These are phyloP conservation scores for Caenorhabditis brenneri DNA, from an alignment of 1,140 invertebrate species.

Conservation along the genomic window DNA sequence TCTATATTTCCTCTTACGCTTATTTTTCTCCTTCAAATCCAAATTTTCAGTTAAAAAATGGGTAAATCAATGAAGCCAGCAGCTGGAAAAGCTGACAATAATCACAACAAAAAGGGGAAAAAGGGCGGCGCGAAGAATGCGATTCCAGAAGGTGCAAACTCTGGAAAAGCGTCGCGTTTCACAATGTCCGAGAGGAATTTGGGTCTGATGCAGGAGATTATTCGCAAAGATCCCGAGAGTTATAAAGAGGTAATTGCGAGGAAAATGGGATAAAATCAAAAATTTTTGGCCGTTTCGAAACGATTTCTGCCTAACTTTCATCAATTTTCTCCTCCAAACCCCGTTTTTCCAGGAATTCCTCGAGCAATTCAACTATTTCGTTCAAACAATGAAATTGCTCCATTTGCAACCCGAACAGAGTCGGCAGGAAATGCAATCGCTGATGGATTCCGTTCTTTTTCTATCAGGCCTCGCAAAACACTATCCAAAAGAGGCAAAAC, in stretches of 20 bases:
- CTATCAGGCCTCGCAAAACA: conserved; percentile 47
- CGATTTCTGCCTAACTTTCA: background rate
- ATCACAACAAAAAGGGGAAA: background rate
- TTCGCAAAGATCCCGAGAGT: conserved; percentile 66
- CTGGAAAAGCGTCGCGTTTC: conserved; percentile 34
- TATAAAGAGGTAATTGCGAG: conserved; percentile 59
- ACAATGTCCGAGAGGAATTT: conserved; percentile 60
- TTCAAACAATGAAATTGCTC: conserved; percentile 65
- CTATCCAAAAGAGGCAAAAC: conserved; percentile 47
- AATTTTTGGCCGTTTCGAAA: background rate
- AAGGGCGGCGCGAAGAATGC: background rate
- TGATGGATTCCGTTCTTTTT: conserved; percentile 45
- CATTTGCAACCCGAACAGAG: conserved; percentile 66
- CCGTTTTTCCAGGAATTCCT: conserved; percentile 59
- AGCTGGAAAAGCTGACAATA: background rate
- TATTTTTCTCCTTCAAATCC: background rate
- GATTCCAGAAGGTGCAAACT: background rate
- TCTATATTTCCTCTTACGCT: background rate
- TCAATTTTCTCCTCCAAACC: background rate
- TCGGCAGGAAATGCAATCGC: conserved; percentile 57
- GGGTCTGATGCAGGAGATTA: conserved; percentile 61
- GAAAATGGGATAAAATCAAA: background rate
- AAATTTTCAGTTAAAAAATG: conserved; percentile 11
- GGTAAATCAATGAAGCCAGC: background rate
- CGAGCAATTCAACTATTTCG: conserved; percentile 67